phyloP scores from a whole-genome alignment of 2,797 vertebrate species.

The Emys orbicularis region DNA sequence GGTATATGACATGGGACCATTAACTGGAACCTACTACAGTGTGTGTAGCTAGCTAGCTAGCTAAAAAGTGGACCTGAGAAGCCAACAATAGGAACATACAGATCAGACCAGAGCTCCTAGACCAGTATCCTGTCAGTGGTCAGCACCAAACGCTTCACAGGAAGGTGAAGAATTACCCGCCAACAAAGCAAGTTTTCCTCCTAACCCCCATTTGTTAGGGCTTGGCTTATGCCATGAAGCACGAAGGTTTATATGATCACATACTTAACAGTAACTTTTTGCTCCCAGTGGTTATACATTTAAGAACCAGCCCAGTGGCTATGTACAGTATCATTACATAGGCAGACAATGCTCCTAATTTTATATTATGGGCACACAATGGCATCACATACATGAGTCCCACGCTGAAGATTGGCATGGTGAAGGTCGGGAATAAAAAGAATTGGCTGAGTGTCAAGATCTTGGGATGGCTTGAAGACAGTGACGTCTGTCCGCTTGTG shows the following conservation, averaged over 20 bases:
- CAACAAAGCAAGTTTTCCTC: neutral
- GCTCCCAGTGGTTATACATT: neutral
- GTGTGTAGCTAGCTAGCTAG: neutral
- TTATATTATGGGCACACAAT: rapidly evolving
- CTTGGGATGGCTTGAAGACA: slow-evolving; percentile 93
- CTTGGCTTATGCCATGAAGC: neutral
- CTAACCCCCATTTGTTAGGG: neutral
- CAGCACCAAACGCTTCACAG: neutral
- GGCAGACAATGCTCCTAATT: rapidly evolving
- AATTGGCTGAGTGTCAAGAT: slow-evolving; percentile 95
- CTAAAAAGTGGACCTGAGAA: neutral
- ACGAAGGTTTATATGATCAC: rapidly evolving
- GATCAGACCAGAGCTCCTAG: neutral
- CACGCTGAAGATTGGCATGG: slow-evolving; percentile 93
- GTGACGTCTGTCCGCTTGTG: slow-evolving; percentile 95
- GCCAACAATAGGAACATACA: neutral
- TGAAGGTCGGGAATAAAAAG: slow-evolving; percentile 98
- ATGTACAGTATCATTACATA: neutral
- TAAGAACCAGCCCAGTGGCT: neutral
- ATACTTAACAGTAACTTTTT: neutral
- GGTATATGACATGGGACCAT: neutral
- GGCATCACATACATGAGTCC: slow-evolving; percentile 87
- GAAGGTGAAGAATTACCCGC: neutral
- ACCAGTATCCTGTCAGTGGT: neutral
- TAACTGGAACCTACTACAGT: neutral